Evolutionary conservation across 2,113 vertebrate species (phyloP).

Genomic region (Mionectes macconnelli): DNA sequence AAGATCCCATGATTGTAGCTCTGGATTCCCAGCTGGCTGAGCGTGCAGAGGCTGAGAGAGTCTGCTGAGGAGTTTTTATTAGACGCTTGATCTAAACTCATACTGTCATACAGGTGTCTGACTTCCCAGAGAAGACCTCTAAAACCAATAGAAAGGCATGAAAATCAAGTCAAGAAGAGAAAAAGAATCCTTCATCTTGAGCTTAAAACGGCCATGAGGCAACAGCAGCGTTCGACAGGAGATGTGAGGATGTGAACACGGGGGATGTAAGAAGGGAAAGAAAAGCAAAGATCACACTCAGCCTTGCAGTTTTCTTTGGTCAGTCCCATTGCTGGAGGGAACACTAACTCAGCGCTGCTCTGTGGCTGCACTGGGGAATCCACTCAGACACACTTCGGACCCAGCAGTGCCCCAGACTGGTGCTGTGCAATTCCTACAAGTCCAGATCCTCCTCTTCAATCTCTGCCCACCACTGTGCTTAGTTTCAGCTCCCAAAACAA

Average conservation of each 20-base stretch:
- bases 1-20: background rate
- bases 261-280: background rate
- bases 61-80: background rate
- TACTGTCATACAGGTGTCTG: background rate
- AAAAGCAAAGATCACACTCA: background rate
- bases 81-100: background rate
- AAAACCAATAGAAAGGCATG: background rate
- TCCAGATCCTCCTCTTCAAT: background rate
- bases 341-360: background rate
- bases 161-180: background rate
- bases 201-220: background rate
- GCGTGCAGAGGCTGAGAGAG: fast-evolving
- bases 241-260: background rate
- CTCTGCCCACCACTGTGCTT: background rate
- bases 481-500: background rate
- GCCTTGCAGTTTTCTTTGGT: background rate
- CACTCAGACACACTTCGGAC: background rate
- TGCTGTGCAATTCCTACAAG: background rate
- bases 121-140: background rate
- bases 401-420: background rate
- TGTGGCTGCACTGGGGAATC: background rate
- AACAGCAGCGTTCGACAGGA: background rate
- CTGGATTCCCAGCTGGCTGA: background rate
- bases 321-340: background rate
- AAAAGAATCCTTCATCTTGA: background rate